Evolutionary conservation across 2,888 invertebrate genomes (phyloP), one percentile per base, ranked within the genome.

Genomic region (Melolontha melolontha): DNA sequence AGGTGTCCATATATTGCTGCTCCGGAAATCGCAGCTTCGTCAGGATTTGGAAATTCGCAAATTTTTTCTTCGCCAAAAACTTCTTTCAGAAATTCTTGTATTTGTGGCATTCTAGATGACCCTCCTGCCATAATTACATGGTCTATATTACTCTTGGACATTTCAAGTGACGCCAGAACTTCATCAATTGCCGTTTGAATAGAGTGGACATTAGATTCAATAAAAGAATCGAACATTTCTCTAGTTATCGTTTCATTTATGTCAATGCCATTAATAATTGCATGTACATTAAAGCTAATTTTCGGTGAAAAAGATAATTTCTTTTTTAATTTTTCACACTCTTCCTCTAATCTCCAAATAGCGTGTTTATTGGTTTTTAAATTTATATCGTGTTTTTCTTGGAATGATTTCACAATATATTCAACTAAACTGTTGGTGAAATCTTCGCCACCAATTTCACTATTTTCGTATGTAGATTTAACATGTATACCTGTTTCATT

Each of bases 41-140:
- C 76, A 7, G 77, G 77, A 69, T 78, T 73, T 16, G 75, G 11
- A 11, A 72, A 67, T 22, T 69, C 70, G 55, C 71, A 73, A 1
- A 75, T 40, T 12, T 71, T 62, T 50, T 74, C 72, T 0, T 27
- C 55, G 8, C 66, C 67, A 67, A 78, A 78, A 59, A 70, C 73
- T 0, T 70, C 42, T 10, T 41, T 59, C 8, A 78, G 11, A 41
- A 74, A 34, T 62, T 73, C 40, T 39, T 73, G 72, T 8, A 79
- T 65, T 71, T 75, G 74, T 6, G 76, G 77, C n/a, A 78, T 78
- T 34, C 74, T 70, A 0, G 77, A 75, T 1, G 76, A 74, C 16
- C 78, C 78, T 22, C 78, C 78, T 0, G 75, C 74, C 6, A 78
- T 22, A n/a, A 78, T 69, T 27, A 78, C 71, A 39, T 78, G 74